Percentiles rank a stretch among this genome's conserved stretches.
These are phyloP conservation scores for Ibidorhyncha struthersii DNA, from an alignment of 2,113 vertebrate genomes.

Conservation along the genomic window DNA sequence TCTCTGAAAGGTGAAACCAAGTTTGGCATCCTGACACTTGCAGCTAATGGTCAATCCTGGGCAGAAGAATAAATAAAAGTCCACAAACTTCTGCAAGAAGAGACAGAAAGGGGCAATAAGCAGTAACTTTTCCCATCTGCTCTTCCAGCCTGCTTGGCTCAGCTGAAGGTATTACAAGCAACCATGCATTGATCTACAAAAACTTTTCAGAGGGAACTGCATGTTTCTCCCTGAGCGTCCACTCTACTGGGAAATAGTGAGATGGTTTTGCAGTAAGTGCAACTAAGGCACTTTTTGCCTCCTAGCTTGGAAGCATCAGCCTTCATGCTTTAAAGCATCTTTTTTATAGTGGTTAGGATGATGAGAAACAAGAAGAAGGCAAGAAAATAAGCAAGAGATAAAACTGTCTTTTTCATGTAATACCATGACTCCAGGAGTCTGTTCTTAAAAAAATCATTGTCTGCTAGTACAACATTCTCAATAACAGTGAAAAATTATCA, in stretches of 20 bases:
- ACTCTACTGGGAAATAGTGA: background rate
- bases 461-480: background rate
- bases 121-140: background rate
- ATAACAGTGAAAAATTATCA: background rate
- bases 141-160: background rate
- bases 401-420: background rate
- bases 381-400: background rate
- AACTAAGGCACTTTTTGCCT: background rate
- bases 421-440: background rate
- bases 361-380: background rate
- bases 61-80: background rate
- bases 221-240: background rate
- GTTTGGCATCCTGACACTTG: background rate
- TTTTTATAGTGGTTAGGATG: background rate
- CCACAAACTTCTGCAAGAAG: background rate
- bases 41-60: background rate
- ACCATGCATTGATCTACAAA: background rate
- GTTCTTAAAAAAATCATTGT: background rate
- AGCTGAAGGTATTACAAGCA: background rate
- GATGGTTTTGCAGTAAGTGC: background rate
- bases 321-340: background rate
- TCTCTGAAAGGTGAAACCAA: background rate
- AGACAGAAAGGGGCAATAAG: background rate
- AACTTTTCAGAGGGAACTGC: background rate
- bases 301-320: background rate